Evolutionary conservation across 2,888 invertebrate species (phyloP), one percentile per base, ranked within the genome.

Genomic region (Synanthedon andrenaeformis): DNA sequence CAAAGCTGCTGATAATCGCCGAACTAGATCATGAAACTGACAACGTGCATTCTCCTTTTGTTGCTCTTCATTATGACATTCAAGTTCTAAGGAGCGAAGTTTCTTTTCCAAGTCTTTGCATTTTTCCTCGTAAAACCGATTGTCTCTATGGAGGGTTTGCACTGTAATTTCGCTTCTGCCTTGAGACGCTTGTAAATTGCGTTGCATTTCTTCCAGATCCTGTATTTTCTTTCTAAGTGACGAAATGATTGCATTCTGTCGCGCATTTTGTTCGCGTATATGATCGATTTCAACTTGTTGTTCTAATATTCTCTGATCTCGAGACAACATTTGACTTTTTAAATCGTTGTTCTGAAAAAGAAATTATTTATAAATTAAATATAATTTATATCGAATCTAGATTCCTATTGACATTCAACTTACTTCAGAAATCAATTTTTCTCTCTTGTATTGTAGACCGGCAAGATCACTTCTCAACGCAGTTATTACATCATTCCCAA

Each of bases 401-500:
- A 13, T 12, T 13, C n/a, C 3, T 45, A 45, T n/a, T 14, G 13
- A 12, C 13, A 41, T 28, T 5, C 11, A 0, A 58, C 74, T 89
- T 76, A 95, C 92, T 89, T 96, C 95, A 52, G 90, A 89, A 58
- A 91, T 85, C 19, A 96, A 88, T 56, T 94, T 92, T 72, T 96
- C 95, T 57, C 94, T 89, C 80, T 95, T 95, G 75, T 94, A 96
- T 69, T 94, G 94, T 51, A 95, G 83, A 3, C 92, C 95, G 14
- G 96, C 96, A 62, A 96, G 81, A 77, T 96, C 96, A 78, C 95
- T 95, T 62, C 94, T 90, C 57, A 96, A 82, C 10, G 92, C 89
- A 42, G 94, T 94, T 35, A 93, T 89, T 62, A 94, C 79, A 74
- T 95, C 95, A 69, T 92, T 89, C 56, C 70, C 81, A 57, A 80